Conservation (phyloP, 2,797 vertebrate genomes). For the Tokudaia tokunoshimensis region DNA sequence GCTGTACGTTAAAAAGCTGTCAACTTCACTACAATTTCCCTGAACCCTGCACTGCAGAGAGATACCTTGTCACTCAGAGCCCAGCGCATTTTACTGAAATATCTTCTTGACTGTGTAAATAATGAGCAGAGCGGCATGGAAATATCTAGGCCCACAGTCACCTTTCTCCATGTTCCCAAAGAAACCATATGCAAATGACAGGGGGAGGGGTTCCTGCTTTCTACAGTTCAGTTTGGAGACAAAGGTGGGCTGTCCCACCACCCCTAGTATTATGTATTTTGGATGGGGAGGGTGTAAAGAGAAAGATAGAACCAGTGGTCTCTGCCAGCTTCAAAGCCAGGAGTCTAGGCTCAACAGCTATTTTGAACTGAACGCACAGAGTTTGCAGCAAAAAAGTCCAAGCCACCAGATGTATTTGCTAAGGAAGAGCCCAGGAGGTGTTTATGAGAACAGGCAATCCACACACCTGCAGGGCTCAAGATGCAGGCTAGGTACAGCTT, state of each 20-base stretch:
- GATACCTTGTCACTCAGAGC: conserved; percentile 88
- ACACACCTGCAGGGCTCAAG: neutral
- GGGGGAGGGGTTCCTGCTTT: conserved; percentile 75
- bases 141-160: conserved; percentile 80
- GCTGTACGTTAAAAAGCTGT: conserved; percentile 88
- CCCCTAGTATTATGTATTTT: neutral
- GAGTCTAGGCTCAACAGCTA: neutral
- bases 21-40: conserved; percentile 85
- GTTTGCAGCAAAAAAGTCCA: neutral
- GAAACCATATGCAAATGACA: conserved; percentile 71
- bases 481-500: neutral
- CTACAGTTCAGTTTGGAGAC: conserved; percentile 78
- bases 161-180: conserved; percentile 77
- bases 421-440: neutral
- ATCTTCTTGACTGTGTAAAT: conserved; percentile 87
- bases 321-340: neutral
- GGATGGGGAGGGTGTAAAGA: neutral
- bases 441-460: neutral
- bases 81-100: conserved; percentile 86
- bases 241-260: conserved; percentile 43
- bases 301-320: neutral
- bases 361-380: conserved; percentile 24
- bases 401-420: neutral
- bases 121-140: conserved; percentile 85
- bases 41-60: conserved; percentile 82